Conservation (phyloP, 2,797 vertebrate species). For the Tiaroga cobitis region DNA sequence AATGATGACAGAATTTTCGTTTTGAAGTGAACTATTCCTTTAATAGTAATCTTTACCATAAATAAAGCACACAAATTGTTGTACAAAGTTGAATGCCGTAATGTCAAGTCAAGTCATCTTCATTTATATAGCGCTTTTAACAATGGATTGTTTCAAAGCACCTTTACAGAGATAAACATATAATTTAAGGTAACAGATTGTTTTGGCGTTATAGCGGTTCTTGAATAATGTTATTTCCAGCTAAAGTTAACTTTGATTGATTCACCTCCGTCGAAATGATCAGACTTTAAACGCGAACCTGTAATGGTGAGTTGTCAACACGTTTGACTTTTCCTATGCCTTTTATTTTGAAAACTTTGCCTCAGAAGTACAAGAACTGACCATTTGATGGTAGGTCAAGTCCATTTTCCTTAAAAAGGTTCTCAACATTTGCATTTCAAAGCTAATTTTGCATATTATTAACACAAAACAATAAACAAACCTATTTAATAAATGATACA, state of each 20-base stretch:
- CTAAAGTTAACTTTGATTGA: too few relatives aligned
- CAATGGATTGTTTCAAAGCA: too few relatives aligned
- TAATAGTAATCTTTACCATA: neutral
- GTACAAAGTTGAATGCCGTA: neutral
- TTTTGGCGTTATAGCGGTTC: too few relatives aligned
- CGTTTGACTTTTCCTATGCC: neutral
- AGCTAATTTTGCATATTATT: neutral
- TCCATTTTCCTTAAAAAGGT: neutral
- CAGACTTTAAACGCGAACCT: too few relatives aligned
- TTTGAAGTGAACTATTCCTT: too few relatives aligned
- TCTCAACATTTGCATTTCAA: neutral
- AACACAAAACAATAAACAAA: neutral
- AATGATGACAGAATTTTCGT: too few relatives aligned
- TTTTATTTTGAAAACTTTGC: neutral
- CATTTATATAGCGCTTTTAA: too few relatives aligned
- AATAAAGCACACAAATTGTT: neutral
- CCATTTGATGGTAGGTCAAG: neutral
- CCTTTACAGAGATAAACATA: too few relatives aligned
- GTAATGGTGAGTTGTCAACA: neutral
- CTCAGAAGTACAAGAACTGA: neutral
- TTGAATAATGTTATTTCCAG: too few relatives aligned
- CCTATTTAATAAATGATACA: neutral
- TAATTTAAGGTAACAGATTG: too few relatives aligned
- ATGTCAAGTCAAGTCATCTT: too few relatives aligned
- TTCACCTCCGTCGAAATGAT: too few relatives aligned